These are phyloP conservation scores for Nasalis larvatus DNA, from an alignment of 2,113 vertebrate genomes.

Conservation along the genomic window DNA sequence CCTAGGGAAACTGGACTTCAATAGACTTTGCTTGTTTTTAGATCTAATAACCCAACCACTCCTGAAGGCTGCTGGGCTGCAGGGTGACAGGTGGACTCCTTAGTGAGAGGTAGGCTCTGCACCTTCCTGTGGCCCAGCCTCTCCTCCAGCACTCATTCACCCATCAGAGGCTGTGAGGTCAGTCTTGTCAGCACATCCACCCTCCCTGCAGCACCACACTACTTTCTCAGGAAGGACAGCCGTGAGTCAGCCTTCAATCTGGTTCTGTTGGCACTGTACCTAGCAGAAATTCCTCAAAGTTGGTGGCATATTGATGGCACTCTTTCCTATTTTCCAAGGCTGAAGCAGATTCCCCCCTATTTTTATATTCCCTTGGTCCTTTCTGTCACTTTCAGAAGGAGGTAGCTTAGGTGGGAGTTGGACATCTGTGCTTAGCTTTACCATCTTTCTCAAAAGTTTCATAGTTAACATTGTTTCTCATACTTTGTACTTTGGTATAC, in stretches of 20 bases:
- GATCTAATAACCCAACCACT: background rate
- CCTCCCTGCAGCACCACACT: background rate
- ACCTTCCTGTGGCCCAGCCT: background rate
- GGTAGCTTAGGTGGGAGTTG: slow-evolving; percentile 72
- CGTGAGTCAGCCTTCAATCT: slow-evolving; percentile 75
- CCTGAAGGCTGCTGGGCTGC: background rate
- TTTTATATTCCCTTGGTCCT: slow-evolving; percentile 66
- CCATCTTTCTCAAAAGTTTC: slow-evolving; percentile 42
- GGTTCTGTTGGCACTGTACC: slow-evolving; percentile 52
- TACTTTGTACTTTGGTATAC: background rate
- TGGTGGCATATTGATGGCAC: slow-evolving; percentile 63
- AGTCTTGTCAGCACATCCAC: background rate
- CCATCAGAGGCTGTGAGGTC: background rate
- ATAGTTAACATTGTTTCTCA: background rate
- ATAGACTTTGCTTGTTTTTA: background rate
- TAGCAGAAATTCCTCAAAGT: slow-evolving; percentile 77
- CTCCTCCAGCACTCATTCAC: background rate
- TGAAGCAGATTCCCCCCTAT: slow-evolving; percentile 67
- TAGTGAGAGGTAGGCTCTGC: background rate
- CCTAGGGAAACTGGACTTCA: background rate
- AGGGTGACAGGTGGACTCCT: background rate
- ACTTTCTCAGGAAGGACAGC: slow-evolving; percentile 52
- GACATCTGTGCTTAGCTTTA: slow-evolving; percentile 65
- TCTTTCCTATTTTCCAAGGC: slow-evolving; percentile 40
- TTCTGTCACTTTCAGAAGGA: slow-evolving; percentile 72